Percentiles rank a stretch among this genome's conserved stretches.
phyloP scores from a whole-genome alignment of 1,140 invertebrate genomes.

The Orius laevigatus region DNA sequence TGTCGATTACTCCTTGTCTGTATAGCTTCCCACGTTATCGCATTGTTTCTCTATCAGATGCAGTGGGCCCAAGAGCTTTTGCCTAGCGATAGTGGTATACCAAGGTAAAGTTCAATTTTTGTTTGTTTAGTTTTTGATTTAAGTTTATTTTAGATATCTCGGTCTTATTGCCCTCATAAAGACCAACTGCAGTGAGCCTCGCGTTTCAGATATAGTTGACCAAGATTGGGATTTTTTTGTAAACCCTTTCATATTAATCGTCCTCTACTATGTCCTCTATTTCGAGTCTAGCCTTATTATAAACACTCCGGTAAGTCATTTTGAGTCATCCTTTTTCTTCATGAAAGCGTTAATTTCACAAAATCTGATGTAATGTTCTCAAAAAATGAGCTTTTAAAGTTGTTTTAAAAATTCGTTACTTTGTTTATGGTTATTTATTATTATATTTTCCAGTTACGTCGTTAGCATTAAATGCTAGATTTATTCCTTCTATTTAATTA shows the following conservation, averaged over 20 bases:
- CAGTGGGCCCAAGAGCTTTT: slow-evolving; percentile 61
- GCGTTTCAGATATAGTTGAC: slow-evolving; percentile 37
- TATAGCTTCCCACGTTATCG: slow-evolving; percentile 54
- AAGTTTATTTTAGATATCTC: slow-evolving; percentile 39
- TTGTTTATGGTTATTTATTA: too few relatives aligned
- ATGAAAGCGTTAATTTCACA: too few relatives aligned
- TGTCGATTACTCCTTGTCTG: slow-evolving; percentile 54
- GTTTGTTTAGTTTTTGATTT: neutral
- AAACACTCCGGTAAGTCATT: slow-evolving; percentile 44
- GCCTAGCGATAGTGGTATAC: slow-evolving; percentile 45
- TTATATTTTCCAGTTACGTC: too few relatives aligned
- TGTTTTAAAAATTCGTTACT: neutral
- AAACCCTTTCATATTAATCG: slow-evolving; percentile 54
- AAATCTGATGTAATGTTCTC: too few relatives aligned
- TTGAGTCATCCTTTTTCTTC: neutral
- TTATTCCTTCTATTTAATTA: too few relatives aligned
- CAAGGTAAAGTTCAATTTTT: slow-evolving; percentile 33
- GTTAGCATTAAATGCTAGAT: too few relatives aligned
- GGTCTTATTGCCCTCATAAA: slow-evolving; percentile 41
- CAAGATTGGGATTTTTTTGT: slow-evolving; percentile 51
- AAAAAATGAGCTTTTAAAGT: neutral
- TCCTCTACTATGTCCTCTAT: slow-evolving; percentile 54
- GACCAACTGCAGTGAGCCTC: slow-evolving; percentile 38
- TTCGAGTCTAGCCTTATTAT: slow-evolving; percentile 50
- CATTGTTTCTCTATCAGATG: slow-evolving; percentile 74